These are phyloP conservation scores for Steinernema feltiae DNA, from an alignment of 1,140 invertebrate genomes.

Conservation along the genomic window DNA sequence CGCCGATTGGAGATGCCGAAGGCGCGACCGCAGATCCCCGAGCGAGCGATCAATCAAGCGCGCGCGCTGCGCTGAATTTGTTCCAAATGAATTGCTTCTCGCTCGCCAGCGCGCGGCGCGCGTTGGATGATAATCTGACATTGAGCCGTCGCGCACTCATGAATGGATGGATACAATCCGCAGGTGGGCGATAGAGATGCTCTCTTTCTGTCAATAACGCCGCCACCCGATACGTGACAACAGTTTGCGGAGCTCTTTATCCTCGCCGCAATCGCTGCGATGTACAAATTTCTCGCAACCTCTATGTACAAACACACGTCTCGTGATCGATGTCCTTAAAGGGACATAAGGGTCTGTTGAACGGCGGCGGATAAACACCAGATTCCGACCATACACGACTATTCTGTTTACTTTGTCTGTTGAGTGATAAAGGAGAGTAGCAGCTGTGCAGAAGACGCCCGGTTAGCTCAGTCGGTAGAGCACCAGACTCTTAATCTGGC, in stretches of 20 bases:
- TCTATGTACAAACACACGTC: no score
- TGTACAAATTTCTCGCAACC: not conserved
- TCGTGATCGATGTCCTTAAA: not conserved
- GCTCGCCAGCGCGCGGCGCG: not conserved
- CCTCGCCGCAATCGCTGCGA: not conserved
- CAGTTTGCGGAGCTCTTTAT: not conserved
- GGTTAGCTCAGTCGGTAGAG: slow-evolving; percentile 57
- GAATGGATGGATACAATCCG: not conserved
- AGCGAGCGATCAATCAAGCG: not conserved
- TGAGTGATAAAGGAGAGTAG: no score
- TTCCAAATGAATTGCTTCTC: slow-evolving; percentile 7
- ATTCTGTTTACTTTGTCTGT: no score
- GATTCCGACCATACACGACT: no score
- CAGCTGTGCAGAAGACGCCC: no score
- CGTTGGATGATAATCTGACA: not conserved
- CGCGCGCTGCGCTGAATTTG: not conserved
- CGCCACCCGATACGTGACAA: slow-evolving; percentile 6
- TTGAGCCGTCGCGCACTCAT: not conserved
- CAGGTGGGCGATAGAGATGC: no score
- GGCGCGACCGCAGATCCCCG: no score
- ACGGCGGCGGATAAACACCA: not conserved
- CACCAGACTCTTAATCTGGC: slow-evolving; percentile 56
- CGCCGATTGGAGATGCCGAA: not conserved
- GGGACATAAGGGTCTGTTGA: no score
- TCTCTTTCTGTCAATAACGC: slow-evolving; percentile 9